These are phyloP conservation scores for Rhopalosiphum nymphaeae DNA, from an alignment of 2,888 invertebrate genomes.

Conservation along the genomic window DNA sequence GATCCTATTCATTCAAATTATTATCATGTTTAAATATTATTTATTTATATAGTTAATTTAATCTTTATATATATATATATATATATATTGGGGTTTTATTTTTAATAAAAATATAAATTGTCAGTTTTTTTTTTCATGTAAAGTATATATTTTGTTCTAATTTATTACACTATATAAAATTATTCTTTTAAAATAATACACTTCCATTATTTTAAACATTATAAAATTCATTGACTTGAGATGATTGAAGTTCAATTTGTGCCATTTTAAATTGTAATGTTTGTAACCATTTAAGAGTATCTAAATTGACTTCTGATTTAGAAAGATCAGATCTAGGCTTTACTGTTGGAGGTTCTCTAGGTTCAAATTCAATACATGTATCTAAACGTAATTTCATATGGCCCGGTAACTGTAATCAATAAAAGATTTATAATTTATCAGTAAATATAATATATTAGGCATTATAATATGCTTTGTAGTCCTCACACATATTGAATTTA, in stretches of 20 bases:
- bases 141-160: no score
- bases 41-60: no score
- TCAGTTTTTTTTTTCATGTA: no score
- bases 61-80: no score
- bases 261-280: slow-evolving; percentile 97
- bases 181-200: not conserved
- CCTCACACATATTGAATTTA: no score
- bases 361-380: slow-evolving; percentile 86
- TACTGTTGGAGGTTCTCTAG: slow-evolving; percentile 70
- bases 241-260: slow-evolving; percentile 93
- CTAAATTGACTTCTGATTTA: slow-evolving; percentile 69
- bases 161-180: no score
- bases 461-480: not conserved
- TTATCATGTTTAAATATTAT: no score
- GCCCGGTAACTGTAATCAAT: slow-evolving; percentile 81
- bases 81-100: no score
- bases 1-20: no score
- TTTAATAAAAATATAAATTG: no score
- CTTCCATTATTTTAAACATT: slow-evolving; percentile 73
- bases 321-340: slow-evolving; percentile 70
- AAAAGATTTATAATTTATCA: slow-evolving; percentile 20
- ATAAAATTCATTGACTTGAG: slow-evolving; percentile 92
- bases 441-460: not conserved
- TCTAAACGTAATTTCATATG: slow-evolving; percentile 89
- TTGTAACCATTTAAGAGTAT: slow-evolving; percentile 86